Conservation (phyloP, 2,888 invertebrate species). For the Corbicula japonica region DNA sequence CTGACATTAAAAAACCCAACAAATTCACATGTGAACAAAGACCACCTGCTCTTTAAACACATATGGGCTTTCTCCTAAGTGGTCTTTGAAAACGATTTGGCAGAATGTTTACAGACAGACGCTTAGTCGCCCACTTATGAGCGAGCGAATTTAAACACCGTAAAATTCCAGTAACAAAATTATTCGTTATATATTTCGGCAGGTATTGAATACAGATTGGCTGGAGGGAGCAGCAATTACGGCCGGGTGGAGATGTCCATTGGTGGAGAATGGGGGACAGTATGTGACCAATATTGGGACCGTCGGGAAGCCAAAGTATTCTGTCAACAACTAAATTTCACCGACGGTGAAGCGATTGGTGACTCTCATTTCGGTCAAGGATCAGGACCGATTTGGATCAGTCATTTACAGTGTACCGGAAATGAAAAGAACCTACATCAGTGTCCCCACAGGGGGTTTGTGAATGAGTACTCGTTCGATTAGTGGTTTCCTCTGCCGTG, state of each 20-base stretch:
- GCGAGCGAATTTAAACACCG: no score
- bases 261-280: constrained; percentile 90
- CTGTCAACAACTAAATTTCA: constrained; percentile 76
- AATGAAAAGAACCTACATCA: constrained; percentile 71
- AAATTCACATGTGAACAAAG: no score
- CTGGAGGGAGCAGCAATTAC: constrained; percentile 65
- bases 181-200: no score
- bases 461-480: constrained; percentile 64
- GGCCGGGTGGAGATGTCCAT: constrained; percentile 90
- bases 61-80: no score
- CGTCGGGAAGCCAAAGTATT: constrained; percentile 90
- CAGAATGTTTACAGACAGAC: no score
- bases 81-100: no score
- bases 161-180: no score
- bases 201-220: constrained; percentile 75
- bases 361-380: constrained; percentile 74
- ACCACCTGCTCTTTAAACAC: no score
- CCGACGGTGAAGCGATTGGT: constrained; percentile 71
- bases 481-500: constrained; percentile 71
- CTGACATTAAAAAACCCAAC: no score
- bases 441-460: constrained; percentile 78
- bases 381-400: constrained; percentile 81
- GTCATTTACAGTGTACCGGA: constrained; percentile 78
- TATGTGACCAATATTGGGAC: constrained; percentile 92
- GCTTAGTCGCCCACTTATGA: no score